Evolutionary conservation across 2,113 vertebrate genomes (phyloP), one percentile per base, ranked within the genome.

Genomic region (Epinephelus fuscoguttatus): DNA sequence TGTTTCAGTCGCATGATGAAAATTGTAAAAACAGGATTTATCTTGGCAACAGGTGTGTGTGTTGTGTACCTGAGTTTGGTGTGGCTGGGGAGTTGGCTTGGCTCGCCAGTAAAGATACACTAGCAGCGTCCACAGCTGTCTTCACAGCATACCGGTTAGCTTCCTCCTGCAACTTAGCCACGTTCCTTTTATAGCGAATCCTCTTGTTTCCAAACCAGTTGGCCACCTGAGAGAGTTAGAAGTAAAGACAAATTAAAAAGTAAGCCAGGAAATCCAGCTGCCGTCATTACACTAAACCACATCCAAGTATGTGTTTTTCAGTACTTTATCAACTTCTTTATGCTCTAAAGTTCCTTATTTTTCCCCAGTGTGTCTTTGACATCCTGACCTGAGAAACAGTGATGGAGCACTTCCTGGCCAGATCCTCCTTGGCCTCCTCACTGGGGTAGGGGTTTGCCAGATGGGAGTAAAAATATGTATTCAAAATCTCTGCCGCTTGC

Each of bases 391-490:
- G 96, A 59, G 96, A 94, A 27, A 96, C 94, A 0, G 97, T 97
- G 94, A 99, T 97, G 91, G 95, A 95, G 0, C 97, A 98, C 89
- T 98, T 98, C 95, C 97, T 98, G 92, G 97, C 97, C 95, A 99
- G 94, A 87, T 98, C 97, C 94, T 99, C 97, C 95, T 99, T 99
- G 94, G 97, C 97, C 94, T 98, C 97, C 95, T 99, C 97, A 90
- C 97, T 98, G 94, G 97, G 97, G 91, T 99, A 98, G 52, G 97
- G 97, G 96, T 99, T 99, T 94, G 97, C 98, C 95, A 99, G 97
- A 94, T 99, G 97, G 74, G 97, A 97, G 95, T 98, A 99, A 95
- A 99, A 99, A 96, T 97, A 98, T 90, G 98, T 97, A 84, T 99
- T 99, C 94, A 99, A 96, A 95, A 98, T 97, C 94, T 98, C 97